Evolutionary conservation across 2,888 invertebrate species (phyloP).

Genomic region (Nycteola revayana): DNA sequence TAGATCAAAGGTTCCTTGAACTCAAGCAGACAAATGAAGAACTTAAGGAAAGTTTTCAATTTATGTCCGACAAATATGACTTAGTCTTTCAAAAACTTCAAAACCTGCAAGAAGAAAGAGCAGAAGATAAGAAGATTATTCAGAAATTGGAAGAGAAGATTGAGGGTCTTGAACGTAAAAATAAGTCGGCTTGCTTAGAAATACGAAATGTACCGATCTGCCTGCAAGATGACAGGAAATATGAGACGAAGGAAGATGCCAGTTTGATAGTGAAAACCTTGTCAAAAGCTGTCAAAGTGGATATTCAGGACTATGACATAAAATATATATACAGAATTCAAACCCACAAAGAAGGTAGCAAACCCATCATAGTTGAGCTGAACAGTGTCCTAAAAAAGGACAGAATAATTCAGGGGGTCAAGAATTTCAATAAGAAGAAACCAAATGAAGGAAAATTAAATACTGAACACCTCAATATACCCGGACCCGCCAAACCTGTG

Average conservation of each 20-base stretch:
- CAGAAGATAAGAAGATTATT: not conserved
- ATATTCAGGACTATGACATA: constrained; percentile 1
- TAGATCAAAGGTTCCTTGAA: constrained; percentile 2
- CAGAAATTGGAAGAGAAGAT: constrained; percentile 3
- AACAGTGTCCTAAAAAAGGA: constrained; percentile 7
- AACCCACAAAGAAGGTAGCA: constrained; percentile 1
- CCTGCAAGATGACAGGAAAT: not conserved
- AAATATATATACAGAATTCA: constrained; percentile 1
- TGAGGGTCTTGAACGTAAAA: constrained; percentile 1
- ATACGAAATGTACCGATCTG: constrained; percentile 1
- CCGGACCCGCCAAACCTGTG: constrained; percentile 1
- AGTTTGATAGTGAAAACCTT: not conserved
- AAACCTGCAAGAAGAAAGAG: not conserved
- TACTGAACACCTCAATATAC: constrained; percentile 1
- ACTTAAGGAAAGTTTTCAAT: constrained; percentile 1
- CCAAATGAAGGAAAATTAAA: not conserved
- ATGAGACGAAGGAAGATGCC: constrained; percentile 2
- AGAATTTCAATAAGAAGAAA: constrained; percentile 1
- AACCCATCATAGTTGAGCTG: constrained; percentile 5
- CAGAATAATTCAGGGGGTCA: constrained; percentile 2
- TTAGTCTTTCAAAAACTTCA: not conserved
- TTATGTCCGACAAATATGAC: constrained; percentile 4
- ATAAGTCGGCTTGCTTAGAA: constrained; percentile 1
- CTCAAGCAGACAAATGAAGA: constrained; percentile 1
- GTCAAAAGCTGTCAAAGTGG: not conserved